Evolutionary conservation across 2,113 vertebrate species (phyloP), one percentile per base, ranked within the genome.

Genomic region (Ellobius talpinus): DNA sequence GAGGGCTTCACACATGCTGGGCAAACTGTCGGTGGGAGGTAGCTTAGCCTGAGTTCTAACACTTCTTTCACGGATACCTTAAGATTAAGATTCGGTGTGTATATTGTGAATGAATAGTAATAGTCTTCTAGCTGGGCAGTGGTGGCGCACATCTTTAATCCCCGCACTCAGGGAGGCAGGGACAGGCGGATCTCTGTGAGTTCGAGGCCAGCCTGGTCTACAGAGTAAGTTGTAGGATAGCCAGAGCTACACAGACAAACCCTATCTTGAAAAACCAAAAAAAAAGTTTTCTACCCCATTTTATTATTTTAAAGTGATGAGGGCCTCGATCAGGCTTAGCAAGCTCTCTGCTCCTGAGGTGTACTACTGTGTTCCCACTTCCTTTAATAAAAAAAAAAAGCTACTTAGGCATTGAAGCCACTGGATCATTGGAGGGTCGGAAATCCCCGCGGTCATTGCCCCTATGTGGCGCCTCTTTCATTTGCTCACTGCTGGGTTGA

Each of bases 281-380:
- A 19, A 58, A 58, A 58, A 55, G 58, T 26, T 10, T 63, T 81
- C 33, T 93, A 55, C 29, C 55, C 58, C 42, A 65, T 68, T 92
- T 81, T 87, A 89, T 84, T 92, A 26, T 76, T 52, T 33, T 42
- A 4, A 16, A 65, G 61, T 72, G 31, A 55, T 89, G 65, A 52
- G 63, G 45, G 61, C 14, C 36, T 52, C 1, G 11, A 7, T 1
- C 42, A 5, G 50, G 87, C 21, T 26, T 50, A 33, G 63, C 84
- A 36, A 45, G 39, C 0, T 1, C 8, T 23, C 29, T 36, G 6
- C 50, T 52, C 68, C n/a, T 61, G 31, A 45, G 45, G 1, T 9
- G 2, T 2, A 52, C 7, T 1, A n/a, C 39, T 6, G 7, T 58
- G 5, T 58, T 47, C 5, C 68, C 39, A 50, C 36, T 11, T 2